These are phyloP conservation scores for Alaudala cheleensis DNA, from an alignment of 2,113 vertebrate genomes.

Conservation along the genomic window DNA sequence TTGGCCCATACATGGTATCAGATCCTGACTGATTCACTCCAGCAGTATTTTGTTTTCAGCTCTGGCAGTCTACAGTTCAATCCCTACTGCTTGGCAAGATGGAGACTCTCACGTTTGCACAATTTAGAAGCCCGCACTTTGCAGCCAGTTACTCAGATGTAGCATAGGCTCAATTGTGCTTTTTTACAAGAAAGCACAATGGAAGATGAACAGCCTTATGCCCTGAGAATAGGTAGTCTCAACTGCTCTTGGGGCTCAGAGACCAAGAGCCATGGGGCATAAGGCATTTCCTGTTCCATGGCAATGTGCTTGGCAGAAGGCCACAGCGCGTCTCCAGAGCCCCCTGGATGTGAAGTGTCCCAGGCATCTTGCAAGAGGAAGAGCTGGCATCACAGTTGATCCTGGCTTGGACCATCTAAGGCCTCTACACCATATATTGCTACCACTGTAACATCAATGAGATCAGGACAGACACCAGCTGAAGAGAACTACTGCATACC, in stretches of 20 bases:
- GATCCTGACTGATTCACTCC: background rate
- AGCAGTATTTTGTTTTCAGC: constrained; percentile 1
- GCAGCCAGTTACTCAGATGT: background rate
- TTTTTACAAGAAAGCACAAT: background rate
- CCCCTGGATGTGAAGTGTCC: background rate
- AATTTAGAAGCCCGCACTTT: background rate
- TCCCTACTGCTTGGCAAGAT: background rate
- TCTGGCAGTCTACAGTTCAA: constrained; percentile 8
- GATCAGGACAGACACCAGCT: background rate
- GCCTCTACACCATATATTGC: background rate
- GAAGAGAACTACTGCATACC: background rate
- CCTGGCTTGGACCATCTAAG: background rate
- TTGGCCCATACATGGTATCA: background rate
- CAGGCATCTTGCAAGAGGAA: background rate
- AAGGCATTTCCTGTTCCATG: background rate
- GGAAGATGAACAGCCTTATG: background rate
- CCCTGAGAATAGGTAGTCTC: background rate
- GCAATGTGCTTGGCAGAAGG: background rate
- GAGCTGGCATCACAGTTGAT: background rate
- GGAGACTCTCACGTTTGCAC: background rate
- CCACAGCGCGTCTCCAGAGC: background rate
- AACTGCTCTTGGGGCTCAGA: background rate
- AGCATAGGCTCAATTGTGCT: background rate
- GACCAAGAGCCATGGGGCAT: background rate
- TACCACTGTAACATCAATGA: background rate